phyloP scores from a whole-genome alignment of 1,140 invertebrate genomes.

The Sycophaga agraensis region DNA sequence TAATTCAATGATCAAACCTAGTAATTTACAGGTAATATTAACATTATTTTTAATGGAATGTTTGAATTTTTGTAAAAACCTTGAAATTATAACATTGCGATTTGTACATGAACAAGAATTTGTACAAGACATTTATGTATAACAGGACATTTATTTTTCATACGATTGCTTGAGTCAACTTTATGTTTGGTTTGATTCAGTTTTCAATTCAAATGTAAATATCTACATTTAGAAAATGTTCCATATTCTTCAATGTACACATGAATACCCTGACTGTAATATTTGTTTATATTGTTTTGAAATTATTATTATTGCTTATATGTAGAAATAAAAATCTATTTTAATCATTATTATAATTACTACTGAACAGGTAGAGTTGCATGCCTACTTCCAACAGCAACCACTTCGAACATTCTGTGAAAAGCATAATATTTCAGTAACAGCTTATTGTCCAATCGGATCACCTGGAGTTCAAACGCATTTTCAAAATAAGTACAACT shows the following conservation, averaged over 20 bases:
- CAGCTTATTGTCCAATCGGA: constrained; percentile 82
- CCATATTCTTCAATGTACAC: no score
- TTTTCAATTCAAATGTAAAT: no score
- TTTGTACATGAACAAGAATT: no score
- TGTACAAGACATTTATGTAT: no score
- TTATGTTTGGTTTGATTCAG: no score
- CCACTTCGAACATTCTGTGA: constrained; percentile 74
- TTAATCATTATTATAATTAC: constrained; percentile 4
- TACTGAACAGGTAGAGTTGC: constrained; percentile 71
- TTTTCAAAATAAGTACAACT: constrained; percentile 58
- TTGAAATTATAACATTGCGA: no score
- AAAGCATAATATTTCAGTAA: constrained; percentile 70
- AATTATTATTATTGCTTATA: not conserved
- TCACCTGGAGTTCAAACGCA: constrained; percentile 62
- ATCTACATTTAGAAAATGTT: no score
- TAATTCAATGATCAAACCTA: constrained; percentile 67
- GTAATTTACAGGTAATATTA: constrained; percentile 70
- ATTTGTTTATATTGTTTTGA: no score
- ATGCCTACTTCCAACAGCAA: constrained; percentile 81
- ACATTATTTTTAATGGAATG: constrained; percentile 8
- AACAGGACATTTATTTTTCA: no score
- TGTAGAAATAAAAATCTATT: constrained; percentile 11
- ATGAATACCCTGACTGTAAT: no score
- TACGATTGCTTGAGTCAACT: no score
- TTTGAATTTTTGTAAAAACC: no score